A percentile compares a stretch with the other conserved stretches of the same genome.
phyloP scores from a whole-genome alignment of 2,113 vertebrate genomes.

The Perognathus longimembris region DNA sequence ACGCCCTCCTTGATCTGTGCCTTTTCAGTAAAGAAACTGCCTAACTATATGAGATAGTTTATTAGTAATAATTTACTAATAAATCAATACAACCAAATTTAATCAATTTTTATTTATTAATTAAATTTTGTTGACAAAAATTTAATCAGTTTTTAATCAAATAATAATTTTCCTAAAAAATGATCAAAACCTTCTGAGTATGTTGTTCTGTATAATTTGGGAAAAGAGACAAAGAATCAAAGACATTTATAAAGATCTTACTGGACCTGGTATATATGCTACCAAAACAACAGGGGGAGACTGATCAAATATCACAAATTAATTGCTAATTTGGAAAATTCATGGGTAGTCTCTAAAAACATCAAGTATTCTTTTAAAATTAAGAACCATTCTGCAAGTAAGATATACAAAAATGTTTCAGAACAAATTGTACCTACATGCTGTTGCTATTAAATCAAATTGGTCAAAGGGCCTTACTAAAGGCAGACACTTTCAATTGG shows the following conservation, averaged over 20 bases:
- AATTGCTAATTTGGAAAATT: constrained; percentile 59
- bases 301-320: constrained; percentile 57
- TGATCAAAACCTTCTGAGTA: not conserved
- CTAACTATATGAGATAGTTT: not conserved
- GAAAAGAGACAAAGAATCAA: constrained; percentile 40
- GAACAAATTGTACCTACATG: constrained; percentile 54
- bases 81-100: constrained; percentile 45
- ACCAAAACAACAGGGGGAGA: constrained; percentile 7
- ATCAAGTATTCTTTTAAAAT: not conserved
- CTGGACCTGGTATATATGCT: not conserved
- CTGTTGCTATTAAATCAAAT: constrained; percentile 47
- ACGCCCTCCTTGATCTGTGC: not conserved
- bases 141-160: not conserved
- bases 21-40: not conserved
- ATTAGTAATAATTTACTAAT: constrained; percentile 37
- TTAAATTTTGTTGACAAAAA: too few species aligned
- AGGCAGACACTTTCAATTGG: not conserved
- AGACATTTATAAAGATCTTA: not conserved
- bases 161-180: constrained; percentile 41
- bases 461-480: constrained; percentile 36
- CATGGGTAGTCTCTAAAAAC: constrained; percentile 41
- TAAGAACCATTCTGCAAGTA: constrained; percentile 44
- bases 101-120: too few species aligned
- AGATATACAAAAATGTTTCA: constrained; percentile 51
- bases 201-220: constrained; percentile 48